Conservation (phyloP, 2,888 invertebrate genomes). For the Pseudolycoriella hygida region DNA sequence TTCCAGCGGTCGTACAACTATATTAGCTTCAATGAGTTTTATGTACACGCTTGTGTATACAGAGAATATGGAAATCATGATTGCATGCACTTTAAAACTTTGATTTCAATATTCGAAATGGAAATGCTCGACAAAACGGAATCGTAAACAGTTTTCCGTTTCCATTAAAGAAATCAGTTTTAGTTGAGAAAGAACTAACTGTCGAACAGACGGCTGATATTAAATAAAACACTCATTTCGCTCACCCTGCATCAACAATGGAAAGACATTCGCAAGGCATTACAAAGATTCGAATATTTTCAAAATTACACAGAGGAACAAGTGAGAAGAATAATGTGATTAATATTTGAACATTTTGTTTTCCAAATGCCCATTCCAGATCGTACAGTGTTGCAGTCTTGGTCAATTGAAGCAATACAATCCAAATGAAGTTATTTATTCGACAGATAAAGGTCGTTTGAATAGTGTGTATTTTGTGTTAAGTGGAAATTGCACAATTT, state of each 20-base stretch:
- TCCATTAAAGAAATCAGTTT: background rate
- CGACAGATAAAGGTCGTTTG: constrained; percentile 19
- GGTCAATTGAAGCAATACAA: constrained; percentile 19
- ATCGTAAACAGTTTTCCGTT: background rate
- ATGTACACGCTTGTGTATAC: no score
- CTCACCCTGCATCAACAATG: constrained; percentile 19
- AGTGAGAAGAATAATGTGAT: constrained; percentile 15
- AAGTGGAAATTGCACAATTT: constrained; percentile 24
- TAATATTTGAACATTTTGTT: no score
- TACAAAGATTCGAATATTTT: constrained; percentile 22
- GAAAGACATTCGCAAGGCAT: constrained; percentile 19
- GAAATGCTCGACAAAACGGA: no score
- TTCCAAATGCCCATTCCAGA: constrained; percentile 1
- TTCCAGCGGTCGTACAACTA: no score
- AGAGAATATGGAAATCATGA: background rate
- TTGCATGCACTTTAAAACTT: constrained; percentile 1
- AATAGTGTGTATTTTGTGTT: constrained; percentile 24
- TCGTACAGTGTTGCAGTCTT: constrained; percentile 11
- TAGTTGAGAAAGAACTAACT: background rate
- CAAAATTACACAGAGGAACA: constrained; percentile 18
- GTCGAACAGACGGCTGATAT: background rate
- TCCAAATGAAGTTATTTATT: constrained; percentile 21
- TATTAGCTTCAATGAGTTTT: no score
- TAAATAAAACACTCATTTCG: background rate
- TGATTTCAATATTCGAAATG: background rate